Conservation (phyloP, 2,113 vertebrate species). For the Taurulus bubalis region DNA sequence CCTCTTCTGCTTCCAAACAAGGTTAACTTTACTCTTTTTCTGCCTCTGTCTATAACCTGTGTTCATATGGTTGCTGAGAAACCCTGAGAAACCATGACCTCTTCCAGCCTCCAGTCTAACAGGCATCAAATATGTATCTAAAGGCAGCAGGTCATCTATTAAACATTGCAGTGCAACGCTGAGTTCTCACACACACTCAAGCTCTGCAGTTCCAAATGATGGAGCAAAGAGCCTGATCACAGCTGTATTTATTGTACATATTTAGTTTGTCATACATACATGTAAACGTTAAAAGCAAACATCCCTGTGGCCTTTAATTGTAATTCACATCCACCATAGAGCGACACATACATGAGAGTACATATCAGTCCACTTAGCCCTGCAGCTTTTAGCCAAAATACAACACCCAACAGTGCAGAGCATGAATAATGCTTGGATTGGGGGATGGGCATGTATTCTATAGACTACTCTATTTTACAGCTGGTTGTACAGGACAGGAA, state of each 20-base stretch:
- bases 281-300: background rate
- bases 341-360: background rate
- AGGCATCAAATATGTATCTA: slow-evolving; percentile 72
- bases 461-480: background rate
- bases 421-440: background rate
- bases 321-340: background rate
- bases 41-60: background rate
- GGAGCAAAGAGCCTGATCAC: slow-evolving; percentile 1
- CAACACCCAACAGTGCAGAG: background rate
- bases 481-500: background rate
- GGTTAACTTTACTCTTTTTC: background rate
- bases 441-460: slow-evolving; percentile 9
- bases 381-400: slow-evolving; percentile 11
- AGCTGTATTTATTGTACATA: background rate
- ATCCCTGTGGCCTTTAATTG: background rate
- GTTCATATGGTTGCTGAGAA: slow-evolving; percentile 30
- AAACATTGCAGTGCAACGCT: slow-evolving; percentile 51
- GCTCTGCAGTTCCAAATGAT: slow-evolving; percentile 12
- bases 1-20: background rate
- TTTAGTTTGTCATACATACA: background rate
- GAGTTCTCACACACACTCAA: slow-evolving; percentile 29
- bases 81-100: slow-evolving; percentile 50
- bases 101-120: slow-evolving; percentile 44
- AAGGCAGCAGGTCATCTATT: slow-evolving; percentile 54
- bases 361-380: background rate